phyloP scores from a whole-genome alignment of 2,888 invertebrate genomes.

The Timandra comae region DNA sequence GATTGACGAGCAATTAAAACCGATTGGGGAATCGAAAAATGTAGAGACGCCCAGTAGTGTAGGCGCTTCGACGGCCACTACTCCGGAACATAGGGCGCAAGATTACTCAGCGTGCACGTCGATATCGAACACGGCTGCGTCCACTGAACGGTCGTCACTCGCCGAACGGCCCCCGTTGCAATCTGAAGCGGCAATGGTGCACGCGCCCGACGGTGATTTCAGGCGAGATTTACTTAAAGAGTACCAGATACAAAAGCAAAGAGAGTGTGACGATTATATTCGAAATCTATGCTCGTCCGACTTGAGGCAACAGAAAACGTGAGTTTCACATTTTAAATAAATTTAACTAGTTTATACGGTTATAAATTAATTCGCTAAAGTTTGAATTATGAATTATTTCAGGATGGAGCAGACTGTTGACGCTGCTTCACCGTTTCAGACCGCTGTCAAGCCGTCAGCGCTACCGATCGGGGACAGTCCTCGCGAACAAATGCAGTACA shows the following conservation, averaged over 20 bases:
- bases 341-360: no score
- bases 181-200: slow-evolving; percentile 39
- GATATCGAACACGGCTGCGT: slow-evolving; percentile 81
- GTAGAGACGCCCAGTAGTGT: slow-evolving; percentile 37
- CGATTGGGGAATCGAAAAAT: slow-evolving; percentile 38
- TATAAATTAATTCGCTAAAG: no score
- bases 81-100: slow-evolving; percentile 81
- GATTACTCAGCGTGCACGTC: slow-evolving; percentile 80
- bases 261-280: slow-evolving; percentile 70
- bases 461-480: slow-evolving; percentile 25
- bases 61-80: slow-evolving; percentile 74
- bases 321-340: slow-evolving; percentile 25
- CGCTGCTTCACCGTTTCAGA: slow-evolving; percentile 35
- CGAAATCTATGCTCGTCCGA: slow-evolving; percentile 64
- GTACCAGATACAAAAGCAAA: slow-evolving; percentile 86
- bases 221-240: slow-evolving; percentile 85
- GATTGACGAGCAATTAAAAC: slow-evolving; percentile 54
- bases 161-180: slow-evolving; percentile 47
- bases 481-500: slow-evolving; percentile 29
- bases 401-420: slow-evolving; percentile 49
- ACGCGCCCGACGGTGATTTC: slow-evolving; percentile 53
- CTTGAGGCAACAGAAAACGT: slow-evolving; percentile 56
- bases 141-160: slow-evolving; percentile 72
- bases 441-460: slow-evolving; percentile 32
- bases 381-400: slow-evolving; percentile 27